Conservation (phyloP, 2,797 vertebrate species). For the Miichthys miiuy region DNA sequence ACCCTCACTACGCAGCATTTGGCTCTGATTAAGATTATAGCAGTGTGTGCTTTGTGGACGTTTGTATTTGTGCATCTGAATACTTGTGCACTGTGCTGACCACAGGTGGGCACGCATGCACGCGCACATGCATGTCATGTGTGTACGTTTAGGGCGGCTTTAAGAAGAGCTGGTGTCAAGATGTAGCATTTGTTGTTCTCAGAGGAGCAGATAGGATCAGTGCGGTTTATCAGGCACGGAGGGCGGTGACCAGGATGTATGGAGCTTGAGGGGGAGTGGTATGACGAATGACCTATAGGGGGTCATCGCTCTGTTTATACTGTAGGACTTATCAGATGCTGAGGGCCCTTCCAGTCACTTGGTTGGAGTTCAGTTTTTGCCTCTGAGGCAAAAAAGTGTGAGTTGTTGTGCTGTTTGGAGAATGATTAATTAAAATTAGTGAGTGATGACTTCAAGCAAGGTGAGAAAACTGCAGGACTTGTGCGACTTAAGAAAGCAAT, state of each 20-base stretch:
- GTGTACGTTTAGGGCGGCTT: slow-evolving; percentile 26
- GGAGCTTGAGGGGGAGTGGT: slow-evolving; percentile 58
- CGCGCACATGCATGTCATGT: slow-evolving; percentile 3
- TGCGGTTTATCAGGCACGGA: slow-evolving; percentile 65
- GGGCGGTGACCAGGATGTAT: slow-evolving; percentile 68
- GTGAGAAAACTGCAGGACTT: slow-evolving; percentile 9
- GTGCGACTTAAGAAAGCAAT: neutral
- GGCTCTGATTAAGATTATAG: slow-evolving; percentile 55
- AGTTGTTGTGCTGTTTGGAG: slow-evolving; percentile 25
- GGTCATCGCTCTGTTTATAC: slow-evolving; percentile 69
- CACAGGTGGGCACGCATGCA: slow-evolving; percentile 38
- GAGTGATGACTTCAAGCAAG: slow-evolving; percentile 1
- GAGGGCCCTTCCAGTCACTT: slow-evolving; percentile 42
- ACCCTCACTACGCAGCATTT: slow-evolving; percentile 41
- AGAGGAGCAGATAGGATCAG: slow-evolving; percentile 70
- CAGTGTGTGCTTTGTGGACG: slow-evolving; percentile 37
- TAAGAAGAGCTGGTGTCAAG: slow-evolving; percentile 57
- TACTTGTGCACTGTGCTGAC: slow-evolving; percentile 35
- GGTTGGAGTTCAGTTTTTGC: slow-evolving; percentile 40
- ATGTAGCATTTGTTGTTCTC: slow-evolving; percentile 67
- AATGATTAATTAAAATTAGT: slow-evolving; percentile 35
- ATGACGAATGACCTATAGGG: slow-evolving; percentile 68
- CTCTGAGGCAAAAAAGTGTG: slow-evolving; percentile 56
- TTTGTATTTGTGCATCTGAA: slow-evolving; percentile 41
- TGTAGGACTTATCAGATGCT: slow-evolving; percentile 73